Conservation (phyloP, 2,797 vertebrate genomes). For the Carapus acus region DNA sequence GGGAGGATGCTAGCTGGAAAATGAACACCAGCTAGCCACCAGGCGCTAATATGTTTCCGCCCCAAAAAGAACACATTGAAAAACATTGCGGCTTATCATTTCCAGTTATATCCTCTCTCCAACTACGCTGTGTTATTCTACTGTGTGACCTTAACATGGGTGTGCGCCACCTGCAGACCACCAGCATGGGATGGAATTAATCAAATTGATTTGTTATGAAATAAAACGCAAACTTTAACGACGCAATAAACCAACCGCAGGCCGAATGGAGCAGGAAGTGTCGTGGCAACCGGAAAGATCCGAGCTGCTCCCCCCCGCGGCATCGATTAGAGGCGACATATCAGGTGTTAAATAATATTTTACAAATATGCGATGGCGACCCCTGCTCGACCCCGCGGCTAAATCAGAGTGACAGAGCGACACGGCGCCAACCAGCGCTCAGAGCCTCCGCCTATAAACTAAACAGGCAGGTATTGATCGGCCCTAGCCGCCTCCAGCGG, state of each 20-base stretch:
- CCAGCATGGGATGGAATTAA: conserved; percentile 1
- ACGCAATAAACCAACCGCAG: conserved; percentile 12
- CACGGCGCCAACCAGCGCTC: conserved; percentile 59
- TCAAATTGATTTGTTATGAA: conserved; percentile 21
- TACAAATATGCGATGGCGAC: conserved; percentile 61
- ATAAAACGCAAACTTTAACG: conserved; percentile 25
- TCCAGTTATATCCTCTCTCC: not conserved
- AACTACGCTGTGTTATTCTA: not conserved
- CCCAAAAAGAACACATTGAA: not conserved
- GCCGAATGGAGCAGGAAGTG: conserved; percentile 20
- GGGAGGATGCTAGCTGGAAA: conserved; percentile 31
- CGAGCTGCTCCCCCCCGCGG: conserved; percentile 37
- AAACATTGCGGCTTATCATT: conserved; percentile 9
- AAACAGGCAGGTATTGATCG: conserved; percentile 76
- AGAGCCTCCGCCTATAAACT: conserved; percentile 68
- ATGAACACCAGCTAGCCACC: conserved; percentile 41
- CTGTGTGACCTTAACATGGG: not conserved
- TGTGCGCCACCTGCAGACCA: not conserved
- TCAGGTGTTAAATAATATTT: conserved; percentile 70
- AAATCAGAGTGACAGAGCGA: conserved; percentile 68
- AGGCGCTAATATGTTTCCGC: conserved; percentile 4
- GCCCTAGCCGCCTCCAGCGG: conserved; percentile 50
- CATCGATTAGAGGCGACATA: conserved; percentile 62
- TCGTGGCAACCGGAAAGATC: conserved; percentile 22
- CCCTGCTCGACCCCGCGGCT: conserved; percentile 50